phyloP scores from a whole-genome alignment of 2,888 invertebrate genomes.

The Zele albiditarsus region DNA sequence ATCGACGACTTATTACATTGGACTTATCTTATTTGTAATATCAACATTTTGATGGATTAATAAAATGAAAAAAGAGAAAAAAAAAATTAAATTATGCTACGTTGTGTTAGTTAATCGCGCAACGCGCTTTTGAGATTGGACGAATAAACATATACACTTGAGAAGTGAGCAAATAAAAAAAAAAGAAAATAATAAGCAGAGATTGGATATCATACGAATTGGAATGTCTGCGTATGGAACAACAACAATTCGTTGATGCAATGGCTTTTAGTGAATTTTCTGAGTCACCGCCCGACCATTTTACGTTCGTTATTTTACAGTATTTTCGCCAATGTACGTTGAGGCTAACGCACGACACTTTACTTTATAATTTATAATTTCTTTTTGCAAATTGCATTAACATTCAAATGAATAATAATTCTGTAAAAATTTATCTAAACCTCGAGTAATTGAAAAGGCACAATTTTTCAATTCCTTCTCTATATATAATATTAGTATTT shows the following conservation, averaged over 20 bases:
- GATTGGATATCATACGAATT: constrained; percentile 53
- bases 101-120: constrained; percentile 41
- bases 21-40: constrained; percentile 39
- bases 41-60: constrained; percentile 33
- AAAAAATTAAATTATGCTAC: constrained; percentile 43
- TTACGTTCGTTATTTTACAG: constrained; percentile 34
- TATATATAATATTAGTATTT: constrained; percentile 11
- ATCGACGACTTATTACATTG: constrained; percentile 26
- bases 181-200: constrained; percentile 38
- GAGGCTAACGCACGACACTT: not conserved
- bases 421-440: constrained; percentile 56
- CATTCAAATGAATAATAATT: constrained; percentile 51
- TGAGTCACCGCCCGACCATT: constrained; percentile 58
- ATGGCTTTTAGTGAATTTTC: constrained; percentile 50
- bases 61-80: constrained; percentile 23
- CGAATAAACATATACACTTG: constrained; percentile 21
- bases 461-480: constrained; percentile 54
- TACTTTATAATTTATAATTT: constrained; percentile 18
- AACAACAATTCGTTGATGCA: constrained; percentile 47
- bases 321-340: not conserved
- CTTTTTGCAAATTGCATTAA: constrained; percentile 53
- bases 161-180: constrained; percentile 7
- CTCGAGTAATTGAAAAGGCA: constrained; percentile 61
- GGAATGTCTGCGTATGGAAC: constrained; percentile 69
- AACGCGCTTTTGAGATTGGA: constrained; percentile 21